Percentiles rank a stretch among this genome's conserved stretches.
Conservation (phyloP, 2,888 invertebrate genomes). For the Philereme vetulata region DNA sequence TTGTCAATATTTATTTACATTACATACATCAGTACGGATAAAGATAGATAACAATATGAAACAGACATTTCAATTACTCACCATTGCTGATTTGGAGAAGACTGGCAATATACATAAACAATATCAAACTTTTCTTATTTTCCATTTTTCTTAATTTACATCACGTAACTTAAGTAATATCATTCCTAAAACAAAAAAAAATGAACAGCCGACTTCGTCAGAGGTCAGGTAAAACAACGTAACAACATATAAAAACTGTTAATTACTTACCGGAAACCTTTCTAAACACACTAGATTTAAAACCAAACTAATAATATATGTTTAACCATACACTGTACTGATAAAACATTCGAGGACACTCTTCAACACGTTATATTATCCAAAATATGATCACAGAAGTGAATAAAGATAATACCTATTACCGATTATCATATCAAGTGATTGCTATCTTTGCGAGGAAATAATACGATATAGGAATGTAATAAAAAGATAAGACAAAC, state of each 20-base stretch:
- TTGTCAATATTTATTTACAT: background rate
- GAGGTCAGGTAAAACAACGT: background rate
- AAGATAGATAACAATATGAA: background rate
- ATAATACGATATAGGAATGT: slow-evolving; percentile 42
- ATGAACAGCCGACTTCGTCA: background rate
- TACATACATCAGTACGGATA: background rate
- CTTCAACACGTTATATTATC: slow-evolving; percentile 46
- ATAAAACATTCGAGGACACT: slow-evolving; percentile 22
- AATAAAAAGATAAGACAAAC: slow-evolving; percentile 29
- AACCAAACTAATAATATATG: slow-evolving; percentile 1
- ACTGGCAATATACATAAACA: slow-evolving; percentile 37
- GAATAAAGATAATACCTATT: slow-evolving; percentile 50
- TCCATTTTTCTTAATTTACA: slow-evolving; percentile 36
- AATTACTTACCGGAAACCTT: slow-evolving; percentile 15
- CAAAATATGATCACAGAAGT: slow-evolving; percentile 53
- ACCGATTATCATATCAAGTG: slow-evolving; percentile 61
- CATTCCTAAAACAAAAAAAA: slow-evolving; percentile 42
- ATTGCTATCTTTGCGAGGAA: slow-evolving; percentile 70
- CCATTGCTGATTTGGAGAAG: slow-evolving; percentile 44
- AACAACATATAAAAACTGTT: background rate
- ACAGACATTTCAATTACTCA: slow-evolving; percentile 38
- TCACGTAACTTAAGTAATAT: slow-evolving; percentile 19
- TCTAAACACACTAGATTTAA: background rate
- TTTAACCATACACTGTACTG: slow-evolving; percentile 5
- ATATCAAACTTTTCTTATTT: slow-evolving; percentile 30